Conservation (phyloP, 2,113 vertebrate genomes). For the Donacobius atricapilla region DNA sequence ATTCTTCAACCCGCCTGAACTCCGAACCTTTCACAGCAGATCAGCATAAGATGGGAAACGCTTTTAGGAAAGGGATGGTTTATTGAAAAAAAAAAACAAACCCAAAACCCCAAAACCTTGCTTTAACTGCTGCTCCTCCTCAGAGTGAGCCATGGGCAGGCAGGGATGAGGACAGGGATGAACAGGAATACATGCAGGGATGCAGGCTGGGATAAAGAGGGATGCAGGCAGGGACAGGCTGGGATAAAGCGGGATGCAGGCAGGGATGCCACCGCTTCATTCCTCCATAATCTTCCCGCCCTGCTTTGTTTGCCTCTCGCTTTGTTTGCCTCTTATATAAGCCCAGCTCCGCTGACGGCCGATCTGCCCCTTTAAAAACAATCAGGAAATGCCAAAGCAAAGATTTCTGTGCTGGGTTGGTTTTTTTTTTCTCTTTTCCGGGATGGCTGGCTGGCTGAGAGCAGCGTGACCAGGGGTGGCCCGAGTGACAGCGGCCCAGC, state of each 20-base stretch:
- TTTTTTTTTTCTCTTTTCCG: background rate
- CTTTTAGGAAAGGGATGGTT: background rate
- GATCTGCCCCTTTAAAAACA: background rate
- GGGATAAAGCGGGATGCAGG: no score
- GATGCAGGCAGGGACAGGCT: background rate
- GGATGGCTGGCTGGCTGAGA: background rate
- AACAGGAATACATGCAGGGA: no score
- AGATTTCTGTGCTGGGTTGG: background rate
- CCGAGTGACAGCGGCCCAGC: background rate
- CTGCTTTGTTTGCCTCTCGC: background rate
- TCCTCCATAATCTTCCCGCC: background rate
- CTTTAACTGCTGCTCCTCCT: background rate
- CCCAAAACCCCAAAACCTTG: background rate
- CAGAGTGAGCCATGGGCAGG: background rate
- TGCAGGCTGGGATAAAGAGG: background rate
- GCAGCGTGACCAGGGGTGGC: accelerated
- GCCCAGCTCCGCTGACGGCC: background rate
- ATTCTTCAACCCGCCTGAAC: conserved; percentile 17
- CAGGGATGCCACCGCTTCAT: background rate
- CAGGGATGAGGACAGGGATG: background rate
- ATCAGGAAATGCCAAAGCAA: background rate
- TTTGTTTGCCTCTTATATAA: background rate
- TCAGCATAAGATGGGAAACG: background rate
- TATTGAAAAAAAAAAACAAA: no score
- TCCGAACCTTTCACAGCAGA: background rate